Evolutionary conservation across 2,113 vertebrate genomes (phyloP).

Genomic region (Pygoscelis antarcticus): DNA sequence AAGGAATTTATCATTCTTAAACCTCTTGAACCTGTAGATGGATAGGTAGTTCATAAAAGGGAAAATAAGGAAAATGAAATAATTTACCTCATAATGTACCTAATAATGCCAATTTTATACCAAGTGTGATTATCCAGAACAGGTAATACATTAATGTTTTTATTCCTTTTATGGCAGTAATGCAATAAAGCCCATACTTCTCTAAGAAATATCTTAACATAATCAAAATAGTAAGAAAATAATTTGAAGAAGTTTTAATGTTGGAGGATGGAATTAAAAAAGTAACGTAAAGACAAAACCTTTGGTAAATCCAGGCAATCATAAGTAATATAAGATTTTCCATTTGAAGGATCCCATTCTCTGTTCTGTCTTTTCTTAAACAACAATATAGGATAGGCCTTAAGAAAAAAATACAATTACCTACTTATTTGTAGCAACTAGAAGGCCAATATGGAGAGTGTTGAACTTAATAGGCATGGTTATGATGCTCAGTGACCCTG

Average conservation of each 20-base stretch:
- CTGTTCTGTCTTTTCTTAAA: background rate
- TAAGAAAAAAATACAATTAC: background rate
- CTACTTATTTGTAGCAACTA: background rate
- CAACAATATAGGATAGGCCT: background rate
- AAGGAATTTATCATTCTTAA: background rate
- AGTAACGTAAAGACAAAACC: background rate
- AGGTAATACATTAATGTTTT: background rate
- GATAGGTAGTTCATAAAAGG: background rate
- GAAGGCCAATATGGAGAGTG: fast-evolving
- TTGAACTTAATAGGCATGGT: fast-evolving
- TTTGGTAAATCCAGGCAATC: background rate
- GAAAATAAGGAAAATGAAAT: slow-evolving; percentile 28
- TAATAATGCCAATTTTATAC: slow-evolving; percentile 26
- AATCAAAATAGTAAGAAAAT: background rate
- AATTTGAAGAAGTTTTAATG: background rate
- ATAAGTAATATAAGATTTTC: background rate
- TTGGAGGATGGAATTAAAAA: background rate
- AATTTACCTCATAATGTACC: background rate
- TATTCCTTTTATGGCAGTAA: background rate
- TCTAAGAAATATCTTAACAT: slow-evolving; percentile 1
- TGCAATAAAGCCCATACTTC: background rate
- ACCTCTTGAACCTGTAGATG: background rate
- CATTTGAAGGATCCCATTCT: background rate
- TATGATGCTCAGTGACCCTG: background rate
- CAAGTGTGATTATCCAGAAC: slow-evolving; percentile 16